Evolutionary conservation across 2,797 vertebrate genomes (phyloP), one percentile per base, ranked within the genome.

Genomic region (Typhlichthys subterraneus): DNA sequence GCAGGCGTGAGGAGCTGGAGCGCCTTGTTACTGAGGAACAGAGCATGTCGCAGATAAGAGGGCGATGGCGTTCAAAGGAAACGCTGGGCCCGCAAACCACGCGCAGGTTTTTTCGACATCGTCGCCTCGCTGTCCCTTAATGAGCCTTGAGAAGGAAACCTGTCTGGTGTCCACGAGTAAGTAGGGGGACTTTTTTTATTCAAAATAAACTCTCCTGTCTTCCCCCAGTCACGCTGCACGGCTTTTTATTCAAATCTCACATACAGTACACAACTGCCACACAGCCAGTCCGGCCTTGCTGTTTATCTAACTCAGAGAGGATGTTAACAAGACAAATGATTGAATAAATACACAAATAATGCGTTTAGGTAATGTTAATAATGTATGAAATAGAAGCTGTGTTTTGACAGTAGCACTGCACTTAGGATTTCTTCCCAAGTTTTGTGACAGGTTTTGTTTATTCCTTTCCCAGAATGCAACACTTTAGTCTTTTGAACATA

Each of bases 281-380:
- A 62, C 79, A 81, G 79, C 67, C 82, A 81, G 75, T 80, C 82
- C 86, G 81, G 83, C 82, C 82, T 69, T 6, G 73, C 85, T 87
- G 86, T 90, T 92, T 87, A 87, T 89, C 79, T 82, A 72, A 89
- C 84, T 91, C 84, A 76, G 49, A 70, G 83, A 89, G 76, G 83
- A 89, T 91, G 88, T 91, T 92, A 89, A 90, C 90, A 89, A 91
- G 85, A 90, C 86, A 87, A 91, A 92, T 88, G 88, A 92, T 91
- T 84, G 87, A 88, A 92, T 91, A 90, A 91, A 91, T 88, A 86
- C 81, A 85, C 89, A 90, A 85, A 90, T 87, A 90, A 87, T 84
- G 83, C 63, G 82, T 90, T 91, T 91, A 91, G 84, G 84, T 88
- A 84, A 84, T 79, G 86, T 91, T 91, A 90, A 90, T 90, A 92